These are phyloP conservation scores for Melinaea menophilus DNA, from an alignment of 2,888 invertebrate genomes.

Conservation along the genomic window DNA sequence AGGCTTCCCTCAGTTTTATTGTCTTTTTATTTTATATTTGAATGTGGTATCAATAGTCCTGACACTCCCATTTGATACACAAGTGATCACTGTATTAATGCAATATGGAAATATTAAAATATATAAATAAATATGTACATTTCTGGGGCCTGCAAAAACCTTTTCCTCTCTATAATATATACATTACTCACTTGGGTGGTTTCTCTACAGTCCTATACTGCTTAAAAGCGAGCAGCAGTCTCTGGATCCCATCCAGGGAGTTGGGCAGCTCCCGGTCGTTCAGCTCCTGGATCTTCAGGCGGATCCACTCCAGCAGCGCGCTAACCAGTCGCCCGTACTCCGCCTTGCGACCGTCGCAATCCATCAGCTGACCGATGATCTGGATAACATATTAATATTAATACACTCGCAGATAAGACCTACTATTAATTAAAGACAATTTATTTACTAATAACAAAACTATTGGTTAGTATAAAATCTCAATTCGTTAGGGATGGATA, in stretches of 20 bases:
- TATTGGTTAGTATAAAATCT: no score
- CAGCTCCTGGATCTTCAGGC: slow-evolving; percentile 87
- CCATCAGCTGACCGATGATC: slow-evolving; percentile 98
- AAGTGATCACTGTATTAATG: no score
- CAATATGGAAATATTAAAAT: no score
- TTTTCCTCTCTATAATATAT: background rate
- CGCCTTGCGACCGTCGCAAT: slow-evolving; percentile 93
- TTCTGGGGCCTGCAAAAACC: background rate
- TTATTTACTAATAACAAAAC: no score
- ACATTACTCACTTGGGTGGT: slow-evolving; percentile 90
- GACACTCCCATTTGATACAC: no score
- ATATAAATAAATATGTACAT: background rate
- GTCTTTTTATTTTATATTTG: no score
- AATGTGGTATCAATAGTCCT: no score
- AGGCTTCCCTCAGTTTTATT: no score
- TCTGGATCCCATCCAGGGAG: slow-evolving; percentile 95
- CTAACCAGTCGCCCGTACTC: slow-evolving; percentile 92
- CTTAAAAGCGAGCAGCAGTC: slow-evolving; percentile 92
- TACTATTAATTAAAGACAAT: background rate
- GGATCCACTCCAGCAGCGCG: slow-evolving; percentile 95
- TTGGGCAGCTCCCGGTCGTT: slow-evolving; percentile 95
- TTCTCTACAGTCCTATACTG: slow-evolving; percentile 98
- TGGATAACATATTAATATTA: slow-evolving; percentile 51
- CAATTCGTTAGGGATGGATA: no score
- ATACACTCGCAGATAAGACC: background rate